A percentile compares a stretch with the other conserved stretches of the same genome.
Evolutionary conservation across 2,113 vertebrate species (phyloP).

Genomic region (Nyctereutes procyonoides): DNA sequence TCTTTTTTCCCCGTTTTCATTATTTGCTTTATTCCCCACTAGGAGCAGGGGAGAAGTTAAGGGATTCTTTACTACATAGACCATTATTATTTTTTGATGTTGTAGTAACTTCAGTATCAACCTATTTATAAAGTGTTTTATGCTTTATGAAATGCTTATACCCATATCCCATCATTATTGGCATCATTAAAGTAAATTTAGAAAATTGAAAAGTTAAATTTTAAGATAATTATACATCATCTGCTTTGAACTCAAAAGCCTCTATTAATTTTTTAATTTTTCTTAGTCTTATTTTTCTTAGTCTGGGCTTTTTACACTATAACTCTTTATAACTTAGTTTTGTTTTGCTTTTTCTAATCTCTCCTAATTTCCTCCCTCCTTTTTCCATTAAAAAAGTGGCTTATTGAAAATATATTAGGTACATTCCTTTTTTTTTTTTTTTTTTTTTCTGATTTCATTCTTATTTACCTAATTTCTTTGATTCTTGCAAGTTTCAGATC

Average conservation of each 20-base stretch:
- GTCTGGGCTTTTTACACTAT: not conserved
- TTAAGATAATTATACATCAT: constrained; percentile 11
- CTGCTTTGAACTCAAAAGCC: not conserved
- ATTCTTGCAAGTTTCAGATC: constrained; percentile 32
- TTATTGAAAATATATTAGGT: not conserved
- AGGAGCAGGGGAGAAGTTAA: not conserved
- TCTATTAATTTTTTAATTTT: not conserved
- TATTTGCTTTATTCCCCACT: not conserved
- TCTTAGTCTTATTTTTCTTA: not conserved
- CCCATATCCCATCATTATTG: not conserved
- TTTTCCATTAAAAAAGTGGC: not conserved
- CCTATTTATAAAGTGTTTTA: not conserved
- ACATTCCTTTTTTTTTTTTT: not conserved
- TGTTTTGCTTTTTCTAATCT: not conserved
- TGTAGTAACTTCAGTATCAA: not conserved
- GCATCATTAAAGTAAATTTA: constrained; percentile 15
- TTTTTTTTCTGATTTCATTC: not conserved
- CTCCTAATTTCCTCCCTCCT: not conserved
- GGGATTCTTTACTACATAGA: not conserved
- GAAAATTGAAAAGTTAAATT: not conserved
- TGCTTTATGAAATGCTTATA: not conserved
- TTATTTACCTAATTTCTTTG: not conserved
- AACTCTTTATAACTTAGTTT: not conserved
- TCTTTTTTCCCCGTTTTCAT: not conserved
- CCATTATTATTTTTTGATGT: not conserved